Conservation (phyloP, 2,888 invertebrate species). For the Thelaira solivaga region DNA sequence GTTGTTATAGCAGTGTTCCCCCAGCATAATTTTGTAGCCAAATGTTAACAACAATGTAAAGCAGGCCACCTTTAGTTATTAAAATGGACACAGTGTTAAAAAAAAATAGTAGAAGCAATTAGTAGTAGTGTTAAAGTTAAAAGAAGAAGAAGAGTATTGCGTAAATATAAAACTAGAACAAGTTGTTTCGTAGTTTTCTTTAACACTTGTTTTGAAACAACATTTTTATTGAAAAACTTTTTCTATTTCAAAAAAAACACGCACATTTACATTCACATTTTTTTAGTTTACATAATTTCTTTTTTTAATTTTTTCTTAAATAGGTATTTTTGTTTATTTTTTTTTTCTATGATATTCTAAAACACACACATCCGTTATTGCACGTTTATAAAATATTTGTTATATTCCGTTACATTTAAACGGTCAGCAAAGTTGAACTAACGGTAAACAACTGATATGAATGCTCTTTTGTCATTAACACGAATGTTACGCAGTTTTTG, state of each 20-base stretch:
- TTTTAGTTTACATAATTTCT: slow-evolving; percentile 15
- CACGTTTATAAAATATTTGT: slow-evolving; percentile 11
- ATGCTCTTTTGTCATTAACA: slow-evolving; percentile 57
- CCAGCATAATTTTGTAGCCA: not conserved
- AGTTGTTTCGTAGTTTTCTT: slow-evolving; percentile 17
- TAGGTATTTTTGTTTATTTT: slow-evolving; percentile 15
- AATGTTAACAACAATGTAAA: not conserved
- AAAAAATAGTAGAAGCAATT: not conserved
- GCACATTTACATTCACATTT: slow-evolving; percentile 29
- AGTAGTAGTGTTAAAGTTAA: slow-evolving; percentile 9
- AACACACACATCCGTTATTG: slow-evolving; percentile 45
- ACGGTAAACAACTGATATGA: slow-evolving; percentile 69
- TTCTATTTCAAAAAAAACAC: not conserved
- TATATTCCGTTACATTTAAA: slow-evolving; percentile 55
- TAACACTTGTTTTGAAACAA: not conserved
- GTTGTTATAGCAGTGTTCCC: not conserved
- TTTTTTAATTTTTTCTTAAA: not conserved
- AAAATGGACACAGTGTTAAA: slow-evolving; percentile 3
- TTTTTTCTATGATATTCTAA: not conserved
- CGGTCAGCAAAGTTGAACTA: slow-evolving; percentile 66
- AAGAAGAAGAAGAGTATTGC: slow-evolving; percentile 46
- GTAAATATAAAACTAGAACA: slow-evolving; percentile 51
- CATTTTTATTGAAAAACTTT: not conserved
- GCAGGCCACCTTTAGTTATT: slow-evolving; percentile 5
- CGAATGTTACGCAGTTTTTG: slow-evolving; percentile 56